Base-by-base conservation (phyloP, 1,140 invertebrate genomes). In the Zaprionus ornatus region DNA sequence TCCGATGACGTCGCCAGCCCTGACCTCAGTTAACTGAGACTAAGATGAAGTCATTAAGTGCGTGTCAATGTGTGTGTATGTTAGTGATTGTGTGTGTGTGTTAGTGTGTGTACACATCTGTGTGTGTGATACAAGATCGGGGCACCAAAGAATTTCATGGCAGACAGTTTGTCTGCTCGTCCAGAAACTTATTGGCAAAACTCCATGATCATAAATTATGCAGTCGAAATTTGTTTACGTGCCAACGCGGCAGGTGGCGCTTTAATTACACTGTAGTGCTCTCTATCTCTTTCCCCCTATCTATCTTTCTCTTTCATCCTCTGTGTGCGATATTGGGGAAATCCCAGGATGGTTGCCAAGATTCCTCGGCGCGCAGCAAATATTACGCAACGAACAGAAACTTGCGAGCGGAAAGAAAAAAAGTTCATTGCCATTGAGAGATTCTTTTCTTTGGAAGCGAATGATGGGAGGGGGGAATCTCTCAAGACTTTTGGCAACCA, bases 161-260 rank as follows among this genome's bases (percentile, higher is more conserved):
- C 81, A 85, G 86, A 85, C 78, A 60, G 72, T 64, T 62, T 77
- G 85, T 80, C 81, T 80, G 68, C 69, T 74, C 76, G 57, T 78
- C 71, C 71, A 78, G 60, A 71, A 84, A 82, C 85, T 90, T 90
- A 90, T 90, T 90, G 85, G 85, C 85, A 90, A 90, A 90, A 90
- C 85, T 90, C 85, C 85, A 90, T 90, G 85, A 90, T 85, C 85
- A 90, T 90, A 90, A 90, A 90, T 90, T 90, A 90, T 85, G 72
- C 81, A 81, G 79, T 87, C 73, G 73, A 79, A 71, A 78, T 84
- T 88, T 88, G 84, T 88, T 90, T 88, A 88, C 75, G 74, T 82
- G 75, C 76, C 74, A 77, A 73, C 63, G 40, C 77, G 80, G 69
- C 74, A 88, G 85, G 84, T 87, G 84, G 83, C 74, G 80, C 74